A percentile compares a stretch with the other conserved stretches of the same genome.
These are phyloP conservation scores for Xiphorhynchus erythropygius DNA, from an alignment of 2,797 vertebrate species.

Conservation along the genomic window DNA sequence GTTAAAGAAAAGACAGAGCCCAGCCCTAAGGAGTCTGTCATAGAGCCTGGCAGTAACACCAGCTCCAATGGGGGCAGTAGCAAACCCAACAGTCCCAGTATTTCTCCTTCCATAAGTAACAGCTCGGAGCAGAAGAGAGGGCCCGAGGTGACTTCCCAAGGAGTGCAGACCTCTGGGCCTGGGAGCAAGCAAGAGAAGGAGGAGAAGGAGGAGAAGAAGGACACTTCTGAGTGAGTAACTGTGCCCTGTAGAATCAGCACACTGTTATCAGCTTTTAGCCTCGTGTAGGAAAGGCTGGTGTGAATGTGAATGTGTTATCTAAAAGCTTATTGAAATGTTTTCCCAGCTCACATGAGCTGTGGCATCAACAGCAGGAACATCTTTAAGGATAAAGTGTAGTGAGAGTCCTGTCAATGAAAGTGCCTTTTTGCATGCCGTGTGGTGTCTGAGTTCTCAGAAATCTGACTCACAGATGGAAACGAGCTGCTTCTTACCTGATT, in stretches of 20 bases:
- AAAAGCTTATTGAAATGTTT: not conserved
- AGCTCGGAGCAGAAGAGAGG: conserved; percentile 88
- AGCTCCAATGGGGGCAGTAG: conserved; percentile 79
- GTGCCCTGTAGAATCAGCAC: not conserved
- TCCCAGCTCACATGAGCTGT: not conserved
- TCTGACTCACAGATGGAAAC: not conserved
- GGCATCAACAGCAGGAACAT: not conserved
- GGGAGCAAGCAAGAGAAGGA: conserved; percentile 88
- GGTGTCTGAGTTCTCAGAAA: not conserved
- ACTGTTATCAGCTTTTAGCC: not conserved
- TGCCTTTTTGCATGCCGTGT: not conserved
- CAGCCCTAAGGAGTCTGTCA: conserved; percentile 75
- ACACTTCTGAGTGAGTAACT: conserved; percentile 90
- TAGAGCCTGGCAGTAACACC: conserved; percentile 77
- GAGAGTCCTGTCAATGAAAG: not conserved
- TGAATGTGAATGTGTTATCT: not conserved
- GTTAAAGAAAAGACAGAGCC: conserved; percentile 86
- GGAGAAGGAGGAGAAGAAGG: conserved; percentile 95
- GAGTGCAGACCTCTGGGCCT: conserved; percentile 91
- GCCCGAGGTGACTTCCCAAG: conserved; percentile 94
- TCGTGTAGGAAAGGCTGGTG: not conserved
- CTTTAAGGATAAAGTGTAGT: not conserved
- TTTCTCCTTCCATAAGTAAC: conserved; percentile 80
- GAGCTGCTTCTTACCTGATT: not conserved
- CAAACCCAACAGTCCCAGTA: conserved; percentile 89